Conservation (phyloP, 92 coral and sea anemone species). For the Siderastrea siderea region DNA sequence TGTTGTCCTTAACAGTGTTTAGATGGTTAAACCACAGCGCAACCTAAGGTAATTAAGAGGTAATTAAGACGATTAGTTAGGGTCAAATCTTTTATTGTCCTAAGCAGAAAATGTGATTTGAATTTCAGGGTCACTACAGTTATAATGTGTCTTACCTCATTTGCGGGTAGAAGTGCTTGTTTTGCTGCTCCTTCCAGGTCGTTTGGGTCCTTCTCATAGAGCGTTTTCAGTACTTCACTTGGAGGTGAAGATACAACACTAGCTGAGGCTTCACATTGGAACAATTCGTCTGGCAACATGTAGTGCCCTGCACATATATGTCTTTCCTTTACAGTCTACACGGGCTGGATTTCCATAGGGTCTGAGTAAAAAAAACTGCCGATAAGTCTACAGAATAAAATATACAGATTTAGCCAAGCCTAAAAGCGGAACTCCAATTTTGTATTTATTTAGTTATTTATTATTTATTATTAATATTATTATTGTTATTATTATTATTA, state of each 20-base stretch:
- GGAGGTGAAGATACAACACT: constrained; percentile 17
- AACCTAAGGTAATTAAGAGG: constrained; percentile 54
- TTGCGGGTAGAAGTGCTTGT: constrained; percentile 36
- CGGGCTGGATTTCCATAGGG: constrained; percentile 39
- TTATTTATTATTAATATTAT: too few relatives aligned
- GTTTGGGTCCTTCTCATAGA: constrained; percentile 25
- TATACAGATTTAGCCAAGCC: too few relatives aligned
- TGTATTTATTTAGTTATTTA: too few relatives aligned
- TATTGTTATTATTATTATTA: too few relatives aligned
- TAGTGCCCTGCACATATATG: constrained; percentile 53
- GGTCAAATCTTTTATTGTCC: constrained; percentile 27
- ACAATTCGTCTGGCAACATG: constrained; percentile 15
- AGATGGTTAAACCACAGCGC: constrained; percentile 56
- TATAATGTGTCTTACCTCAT: constrained; percentile 40
- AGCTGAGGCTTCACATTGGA: constrained; percentile 3
- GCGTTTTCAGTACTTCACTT: constrained; percentile 27
- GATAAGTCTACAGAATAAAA: background rate
- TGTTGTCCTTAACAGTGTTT: constrained; percentile 51
- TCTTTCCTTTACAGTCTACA: constrained; percentile 32
- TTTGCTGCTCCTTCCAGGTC: constrained; percentile 32
- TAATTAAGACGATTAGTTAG: constrained; percentile 12
- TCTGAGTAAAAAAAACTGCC: constrained; percentile 3
- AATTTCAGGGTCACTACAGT: constrained; percentile 23
- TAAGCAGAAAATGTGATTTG: constrained; percentile 27
- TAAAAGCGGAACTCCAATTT: too few relatives aligned